Conservation (phyloP, 2,797 vertebrate genomes). For the Arvicola amphibius region DNA sequence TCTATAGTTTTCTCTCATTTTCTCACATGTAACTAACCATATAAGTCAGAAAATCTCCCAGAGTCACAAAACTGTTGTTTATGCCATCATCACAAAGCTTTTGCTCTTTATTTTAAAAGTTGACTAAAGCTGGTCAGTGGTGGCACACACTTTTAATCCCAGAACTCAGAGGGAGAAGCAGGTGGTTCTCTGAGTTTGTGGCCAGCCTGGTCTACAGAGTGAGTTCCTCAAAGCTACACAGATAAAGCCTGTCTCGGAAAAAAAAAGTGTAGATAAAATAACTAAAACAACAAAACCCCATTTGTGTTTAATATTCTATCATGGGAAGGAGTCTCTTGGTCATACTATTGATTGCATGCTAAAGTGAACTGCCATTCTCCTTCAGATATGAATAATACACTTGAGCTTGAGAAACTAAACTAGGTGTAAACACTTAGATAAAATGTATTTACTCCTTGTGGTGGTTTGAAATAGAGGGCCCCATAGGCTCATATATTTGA, state of each 20-base stretch:
- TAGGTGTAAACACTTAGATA: neutral
- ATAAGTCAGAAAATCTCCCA: neutral
- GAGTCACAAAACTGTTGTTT: slow-evolving; percentile 22
- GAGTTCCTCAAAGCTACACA: too few species aligned
- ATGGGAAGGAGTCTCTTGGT: slow-evolving; percentile 16
- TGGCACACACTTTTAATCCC: too few species aligned
- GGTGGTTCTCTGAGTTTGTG: too few species aligned
- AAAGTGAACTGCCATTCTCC: neutral
- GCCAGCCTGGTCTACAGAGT: too few species aligned
- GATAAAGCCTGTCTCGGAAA: too few species aligned
- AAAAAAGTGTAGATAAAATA: neutral
- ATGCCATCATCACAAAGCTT: slow-evolving; percentile 2
- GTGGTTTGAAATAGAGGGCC: neutral
- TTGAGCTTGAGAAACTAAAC: slow-evolving; percentile 14
- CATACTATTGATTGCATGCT: neutral
- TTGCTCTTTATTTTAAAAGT: slow-evolving; percentile 33
- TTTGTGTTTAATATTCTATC: neutral
- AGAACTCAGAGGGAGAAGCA: too few species aligned
- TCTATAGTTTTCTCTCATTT: slow-evolving; percentile 13
- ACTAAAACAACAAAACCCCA: neutral
- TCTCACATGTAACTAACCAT: neutral
- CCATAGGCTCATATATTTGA: neutral
- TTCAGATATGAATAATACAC: slow-evolving; percentile 15
- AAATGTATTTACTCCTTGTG: neutral
- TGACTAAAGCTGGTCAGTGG: too few species aligned